These are phyloP conservation scores for Drosophila albomicans DNA, from an alignment of 1,140 invertebrate species.

Conservation along the genomic window DNA sequence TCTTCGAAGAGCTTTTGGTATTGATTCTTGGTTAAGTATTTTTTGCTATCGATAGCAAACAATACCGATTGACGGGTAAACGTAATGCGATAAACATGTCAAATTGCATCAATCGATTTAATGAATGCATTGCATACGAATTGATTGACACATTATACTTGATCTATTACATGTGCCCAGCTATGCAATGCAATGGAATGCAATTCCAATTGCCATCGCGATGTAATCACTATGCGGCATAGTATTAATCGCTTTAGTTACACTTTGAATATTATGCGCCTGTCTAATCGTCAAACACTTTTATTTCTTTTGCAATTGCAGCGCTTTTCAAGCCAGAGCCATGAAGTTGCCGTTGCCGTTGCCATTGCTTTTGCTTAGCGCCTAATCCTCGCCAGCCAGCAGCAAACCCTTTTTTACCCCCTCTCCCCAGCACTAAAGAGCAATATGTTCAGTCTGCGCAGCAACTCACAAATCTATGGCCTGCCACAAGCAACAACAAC, in stretches of 20 bases:
- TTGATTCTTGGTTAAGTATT: neutral
- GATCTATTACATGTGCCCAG: slow-evolving; percentile 20
- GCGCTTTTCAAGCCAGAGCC: slow-evolving; percentile 35
- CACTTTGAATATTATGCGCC: slow-evolving; percentile 1
- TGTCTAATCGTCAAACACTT: slow-evolving; percentile 12
- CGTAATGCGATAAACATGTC: slow-evolving; percentile 43
- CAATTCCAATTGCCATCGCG: slow-evolving; percentile 33
- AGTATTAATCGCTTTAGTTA: neutral
- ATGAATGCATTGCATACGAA: slow-evolving; percentile 45
- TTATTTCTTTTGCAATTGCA: slow-evolving; percentile 31
- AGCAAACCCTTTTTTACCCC: slow-evolving; percentile 13
- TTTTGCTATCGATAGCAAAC: neutral
- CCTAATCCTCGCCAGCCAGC: slow-evolving; percentile 32
- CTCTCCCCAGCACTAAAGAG: neutral
- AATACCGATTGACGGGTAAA: slow-evolving; percentile 20
- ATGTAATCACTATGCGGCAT: slow-evolving; percentile 4
- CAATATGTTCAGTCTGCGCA: slow-evolving; percentile 71
- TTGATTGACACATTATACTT: slow-evolving; percentile 44
- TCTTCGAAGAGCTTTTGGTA: neutral
- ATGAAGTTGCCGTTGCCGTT: slow-evolving; percentile 44
- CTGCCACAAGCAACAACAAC: slow-evolving; percentile 56
- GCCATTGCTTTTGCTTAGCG: neutral
- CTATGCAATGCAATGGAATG: slow-evolving; percentile 12
- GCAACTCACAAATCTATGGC: slow-evolving; percentile 75
- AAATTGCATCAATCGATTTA: slow-evolving; percentile 44